Percentiles rank a stretch among this genome's conserved stretches.
Evolutionary conservation across 92 coral and sea anemone species (phyloP).

Genomic region (Paramuricea clavata): DNA sequence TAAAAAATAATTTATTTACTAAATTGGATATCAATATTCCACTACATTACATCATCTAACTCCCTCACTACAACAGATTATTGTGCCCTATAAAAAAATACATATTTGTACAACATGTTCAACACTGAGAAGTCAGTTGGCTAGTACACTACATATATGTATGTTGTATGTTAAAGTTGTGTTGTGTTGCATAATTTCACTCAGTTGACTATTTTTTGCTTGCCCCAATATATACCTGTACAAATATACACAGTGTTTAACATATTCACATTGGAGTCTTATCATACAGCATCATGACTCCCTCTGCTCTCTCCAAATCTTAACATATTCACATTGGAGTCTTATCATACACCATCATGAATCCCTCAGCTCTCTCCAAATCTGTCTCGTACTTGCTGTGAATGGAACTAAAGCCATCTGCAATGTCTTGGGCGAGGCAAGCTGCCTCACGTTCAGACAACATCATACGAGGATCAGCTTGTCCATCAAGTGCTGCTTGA

Average conservation of each 20-base stretch:
- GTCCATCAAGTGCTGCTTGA: constrained; percentile 51
- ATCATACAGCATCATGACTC: constrained; percentile 31
- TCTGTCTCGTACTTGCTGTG: constrained; percentile 77
- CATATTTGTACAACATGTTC: no score
- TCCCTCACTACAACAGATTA: no score
- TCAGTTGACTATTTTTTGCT: no score
- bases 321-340: background rate
- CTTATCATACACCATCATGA: constrained; percentile 16
- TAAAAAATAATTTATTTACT: background rate
- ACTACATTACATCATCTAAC: no score
- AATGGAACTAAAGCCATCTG: constrained; percentile 84
- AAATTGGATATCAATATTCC: no score
- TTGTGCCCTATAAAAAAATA: no score
- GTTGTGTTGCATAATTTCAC: no score
- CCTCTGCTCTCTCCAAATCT: constrained; percentile 69
- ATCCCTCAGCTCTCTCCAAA: constrained; percentile 83
- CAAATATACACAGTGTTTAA: no score
- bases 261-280: background rate
- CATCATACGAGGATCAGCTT: constrained; percentile 24
- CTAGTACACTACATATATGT: no score
- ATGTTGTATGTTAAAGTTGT: no score
- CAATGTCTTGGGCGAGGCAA: constrained; percentile 85
- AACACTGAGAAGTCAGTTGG: no score
- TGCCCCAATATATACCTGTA: no score
- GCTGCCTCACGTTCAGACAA: constrained; percentile 71